phyloP scores from a whole-genome alignment of 2,797 vertebrate genomes.

The Podarcis lilfordi region DNA sequence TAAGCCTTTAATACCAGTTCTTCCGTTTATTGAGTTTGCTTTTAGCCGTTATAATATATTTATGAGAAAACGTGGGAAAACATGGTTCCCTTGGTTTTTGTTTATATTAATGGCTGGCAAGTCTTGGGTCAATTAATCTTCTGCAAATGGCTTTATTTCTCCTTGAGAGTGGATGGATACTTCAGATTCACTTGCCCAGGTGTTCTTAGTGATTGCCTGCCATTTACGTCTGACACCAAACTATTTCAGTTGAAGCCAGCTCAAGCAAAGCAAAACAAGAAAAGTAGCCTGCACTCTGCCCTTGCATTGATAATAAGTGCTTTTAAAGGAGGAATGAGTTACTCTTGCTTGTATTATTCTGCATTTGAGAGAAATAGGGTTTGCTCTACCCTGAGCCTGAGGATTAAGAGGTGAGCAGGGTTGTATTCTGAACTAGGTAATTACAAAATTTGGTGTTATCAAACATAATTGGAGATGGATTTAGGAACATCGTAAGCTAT shows the following conservation, averaged over 20 bases:
- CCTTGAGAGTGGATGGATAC: neutral
- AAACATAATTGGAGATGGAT: too few relatives aligned
- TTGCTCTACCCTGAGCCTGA: neutral
- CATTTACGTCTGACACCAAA: neutral
- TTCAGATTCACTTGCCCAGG: neutral
- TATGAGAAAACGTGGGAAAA: constrained; percentile 13
- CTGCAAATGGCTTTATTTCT: constrained; percentile 10
- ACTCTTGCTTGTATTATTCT: neutral
- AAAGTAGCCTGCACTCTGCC: neutral
- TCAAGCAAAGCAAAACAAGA: neutral
- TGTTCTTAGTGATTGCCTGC: neutral
- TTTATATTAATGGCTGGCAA: constrained; percentile 10
- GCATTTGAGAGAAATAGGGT: neutral
- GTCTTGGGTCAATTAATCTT: neutral
- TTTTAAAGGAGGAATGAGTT: neutral
- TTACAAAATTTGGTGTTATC: neutral
- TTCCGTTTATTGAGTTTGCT: constrained; percentile 5
- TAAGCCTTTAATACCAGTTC: constrained; percentile 19
- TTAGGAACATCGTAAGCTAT: too few relatives aligned
- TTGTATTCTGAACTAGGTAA: neutral
- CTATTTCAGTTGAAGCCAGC: neutral
- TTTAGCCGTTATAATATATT: constrained; percentile 29
- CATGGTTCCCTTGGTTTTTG: neutral
- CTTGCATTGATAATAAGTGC: neutral
- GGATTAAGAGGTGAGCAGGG: neutral